Percentiles rank a stretch among this genome's conserved stretches.
Evolutionary conservation across 2,113 vertebrate genomes (phyloP).

Genomic region (Machaerirhynchus nigripectus): DNA sequence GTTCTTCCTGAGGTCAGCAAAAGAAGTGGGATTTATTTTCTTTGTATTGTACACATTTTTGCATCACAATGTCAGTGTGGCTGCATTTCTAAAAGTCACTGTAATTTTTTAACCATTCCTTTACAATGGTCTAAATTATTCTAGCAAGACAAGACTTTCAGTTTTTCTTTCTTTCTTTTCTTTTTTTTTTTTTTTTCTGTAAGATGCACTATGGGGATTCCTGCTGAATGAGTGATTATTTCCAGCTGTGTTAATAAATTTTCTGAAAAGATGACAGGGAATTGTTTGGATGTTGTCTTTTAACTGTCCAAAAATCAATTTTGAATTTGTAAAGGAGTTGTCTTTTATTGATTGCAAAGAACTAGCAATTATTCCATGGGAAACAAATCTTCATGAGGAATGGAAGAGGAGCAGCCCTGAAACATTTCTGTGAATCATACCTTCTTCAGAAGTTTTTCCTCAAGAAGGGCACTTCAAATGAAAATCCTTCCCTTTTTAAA

Average conservation of each 20-base stretch:
- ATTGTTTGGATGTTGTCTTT: slow-evolving; percentile 6
- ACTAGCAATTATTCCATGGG: neutral
- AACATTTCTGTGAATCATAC: neutral
- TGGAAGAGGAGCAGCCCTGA: neutral
- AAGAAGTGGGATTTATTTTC: neutral
- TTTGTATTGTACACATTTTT: neutral
- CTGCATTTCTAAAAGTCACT: neutral
- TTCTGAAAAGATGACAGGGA: neutral
- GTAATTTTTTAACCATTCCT: neutral
- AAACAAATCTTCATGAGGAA: neutral
- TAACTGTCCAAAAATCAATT: slow-evolving; percentile 11
- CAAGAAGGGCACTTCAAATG: neutral
- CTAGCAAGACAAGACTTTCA: neutral
- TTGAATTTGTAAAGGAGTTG: neutral
- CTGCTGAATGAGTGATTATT: neutral
- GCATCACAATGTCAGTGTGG: neutral
- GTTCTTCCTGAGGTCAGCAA: neutral
- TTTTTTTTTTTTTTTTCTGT: neutral
- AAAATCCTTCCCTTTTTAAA: neutral
- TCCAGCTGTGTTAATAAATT: slow-evolving; percentile 26
- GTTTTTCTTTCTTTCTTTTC: neutral
- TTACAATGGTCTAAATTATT: neutral
- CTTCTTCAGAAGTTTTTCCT: neutral
- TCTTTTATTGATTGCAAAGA: neutral
- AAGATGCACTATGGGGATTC: neutral